Percentiles rank a stretch among this genome's conserved stretches.
phyloP scores from a whole-genome alignment of 2,888 invertebrate genomes.

The Cristatella mucedo region DNA sequence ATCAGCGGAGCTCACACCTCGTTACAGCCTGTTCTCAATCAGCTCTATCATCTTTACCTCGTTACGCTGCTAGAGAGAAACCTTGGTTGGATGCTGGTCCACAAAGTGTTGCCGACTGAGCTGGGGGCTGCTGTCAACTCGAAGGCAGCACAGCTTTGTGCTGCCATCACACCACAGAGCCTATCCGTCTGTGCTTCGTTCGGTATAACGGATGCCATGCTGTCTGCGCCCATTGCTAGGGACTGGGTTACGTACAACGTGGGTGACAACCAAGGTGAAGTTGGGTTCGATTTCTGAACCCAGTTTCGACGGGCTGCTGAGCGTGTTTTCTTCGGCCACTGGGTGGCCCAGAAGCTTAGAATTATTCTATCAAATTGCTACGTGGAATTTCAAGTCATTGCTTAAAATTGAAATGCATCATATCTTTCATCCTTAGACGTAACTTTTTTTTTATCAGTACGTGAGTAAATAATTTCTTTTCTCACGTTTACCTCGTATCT shows the following conservation, averaged over 20 bases:
- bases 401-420: too few species aligned
- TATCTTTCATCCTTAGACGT: too few species aligned
- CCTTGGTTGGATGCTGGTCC: too few species aligned
- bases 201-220: slow-evolving; percentile 15
- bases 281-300: slow-evolving; percentile 10
- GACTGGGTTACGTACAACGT: slow-evolving; percentile 18
- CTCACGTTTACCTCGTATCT: too few species aligned
- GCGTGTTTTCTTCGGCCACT: too few species aligned
- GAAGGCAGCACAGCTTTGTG: slow-evolving; percentile 13
- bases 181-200: slow-evolving; percentile 16
- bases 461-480: too few species aligned
- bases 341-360: too few species aligned
- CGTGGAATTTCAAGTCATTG: too few species aligned
- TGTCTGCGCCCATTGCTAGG: slow-evolving; percentile 18
- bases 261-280: slow-evolving; percentile 15
- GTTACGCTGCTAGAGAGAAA: slow-evolving; percentile 15
- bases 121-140: slow-evolving; percentile 10
- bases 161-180: slow-evolving; percentile 14
- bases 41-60: slow-evolving; percentile 16
- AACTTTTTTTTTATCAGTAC: too few species aligned
- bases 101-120: slow-evolving; percentile 12
- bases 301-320: too few species aligned
- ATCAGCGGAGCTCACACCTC: slow-evolving; percentile 13
- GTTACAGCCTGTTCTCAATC: slow-evolving; percentile 12
- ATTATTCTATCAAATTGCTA: too few species aligned